phyloP scores from a whole-genome alignment of 2,888 invertebrate genomes.

The Mactromeris polynyma region DNA sequence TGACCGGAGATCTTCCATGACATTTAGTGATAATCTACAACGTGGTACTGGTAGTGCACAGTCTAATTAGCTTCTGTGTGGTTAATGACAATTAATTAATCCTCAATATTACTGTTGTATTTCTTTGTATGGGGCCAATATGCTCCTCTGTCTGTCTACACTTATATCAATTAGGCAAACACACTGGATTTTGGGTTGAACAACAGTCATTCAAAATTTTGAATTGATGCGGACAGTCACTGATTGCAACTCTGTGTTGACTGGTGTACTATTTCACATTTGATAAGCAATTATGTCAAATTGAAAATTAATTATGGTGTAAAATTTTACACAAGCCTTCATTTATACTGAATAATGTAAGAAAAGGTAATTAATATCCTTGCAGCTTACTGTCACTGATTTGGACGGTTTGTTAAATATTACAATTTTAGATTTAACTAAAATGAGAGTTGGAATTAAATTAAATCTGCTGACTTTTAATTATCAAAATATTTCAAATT shows the following conservation, averaged over 20 bases:
- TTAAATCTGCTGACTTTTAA: too few species aligned
- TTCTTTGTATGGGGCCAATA: not conserved
- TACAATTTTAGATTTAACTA: too few species aligned
- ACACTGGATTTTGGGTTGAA: not conserved
- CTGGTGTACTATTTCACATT: not conserved
- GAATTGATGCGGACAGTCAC: not conserved
- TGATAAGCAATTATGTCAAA: not conserved
- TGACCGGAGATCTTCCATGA: not conserved
- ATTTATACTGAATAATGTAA: not conserved
- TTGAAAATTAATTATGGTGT: not conserved
- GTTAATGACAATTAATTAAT: not conserved
- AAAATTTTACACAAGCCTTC: not conserved
- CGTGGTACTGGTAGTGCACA: not conserved
- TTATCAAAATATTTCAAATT: too few species aligned
- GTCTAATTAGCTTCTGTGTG: not conserved
- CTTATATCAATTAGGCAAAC: not conserved
- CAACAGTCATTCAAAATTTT: not conserved
- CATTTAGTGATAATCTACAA: not conserved
- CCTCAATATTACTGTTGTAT: not conserved
- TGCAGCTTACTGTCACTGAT: too few species aligned
- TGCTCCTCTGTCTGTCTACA: not conserved
- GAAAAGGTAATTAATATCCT: not conserved
- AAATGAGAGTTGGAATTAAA: too few species aligned
- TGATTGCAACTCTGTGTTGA: not conserved
- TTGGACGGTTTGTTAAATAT: too few species aligned